Evolutionary conservation across 2,113 vertebrate species (phyloP).

Genomic region (Chaetorhynchus papuensis): DNA sequence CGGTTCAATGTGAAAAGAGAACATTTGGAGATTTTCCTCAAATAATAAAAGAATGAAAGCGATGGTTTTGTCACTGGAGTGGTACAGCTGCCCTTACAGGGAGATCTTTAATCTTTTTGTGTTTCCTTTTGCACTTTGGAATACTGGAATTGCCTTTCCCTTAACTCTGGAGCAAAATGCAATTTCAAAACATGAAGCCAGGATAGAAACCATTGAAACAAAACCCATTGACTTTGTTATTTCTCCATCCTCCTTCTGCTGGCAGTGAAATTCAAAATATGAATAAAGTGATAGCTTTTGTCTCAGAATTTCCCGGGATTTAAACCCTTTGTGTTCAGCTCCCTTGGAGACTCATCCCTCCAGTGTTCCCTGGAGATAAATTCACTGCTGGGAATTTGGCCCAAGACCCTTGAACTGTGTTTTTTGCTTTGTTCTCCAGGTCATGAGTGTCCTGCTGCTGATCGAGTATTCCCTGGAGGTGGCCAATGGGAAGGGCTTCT

Average conservation of each 20-base stretch:
- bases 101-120: neutral
- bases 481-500: constrained; percentile 50
- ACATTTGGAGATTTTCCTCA: neutral
- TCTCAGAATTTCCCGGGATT: neutral
- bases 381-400: neutral
- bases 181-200: neutral
- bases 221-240: neutral
- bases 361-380: neutral
- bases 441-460: constrained; percentile 67
- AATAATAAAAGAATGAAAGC: neutral
- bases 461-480: constrained; percentile 72
- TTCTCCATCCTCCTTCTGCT: neutral
- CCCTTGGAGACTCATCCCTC: neutral
- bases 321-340: neutral
- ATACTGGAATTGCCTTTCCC: neutral
- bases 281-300: neutral
- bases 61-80: neutral
- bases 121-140: neutral
- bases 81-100: neutral
- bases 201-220: neutral
- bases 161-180: neutral
- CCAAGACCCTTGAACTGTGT: neutral
- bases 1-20: neutral
- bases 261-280: neutral
- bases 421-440: constrained; percentile 25